Conservation (phyloP, 2,797 vertebrate genomes). For the Tinamus major region DNA sequence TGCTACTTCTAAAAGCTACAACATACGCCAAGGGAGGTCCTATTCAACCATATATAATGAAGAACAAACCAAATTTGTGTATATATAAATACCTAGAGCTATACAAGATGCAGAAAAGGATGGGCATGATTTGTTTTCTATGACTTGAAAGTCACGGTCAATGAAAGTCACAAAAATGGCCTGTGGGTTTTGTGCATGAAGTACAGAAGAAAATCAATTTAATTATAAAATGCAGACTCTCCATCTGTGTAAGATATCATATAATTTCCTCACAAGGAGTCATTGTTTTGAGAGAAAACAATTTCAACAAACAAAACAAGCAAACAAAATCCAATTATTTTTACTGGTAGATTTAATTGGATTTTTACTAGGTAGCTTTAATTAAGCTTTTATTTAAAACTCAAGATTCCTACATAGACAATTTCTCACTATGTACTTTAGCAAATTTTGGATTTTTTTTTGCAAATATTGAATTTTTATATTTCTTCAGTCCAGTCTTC, state of each 20-base stretch:
- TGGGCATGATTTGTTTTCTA: neutral
- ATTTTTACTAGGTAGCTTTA: neutral
- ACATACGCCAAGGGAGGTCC: neutral
- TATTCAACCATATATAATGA: neutral
- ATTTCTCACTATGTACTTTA: neutral
- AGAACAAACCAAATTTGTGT: neutral
- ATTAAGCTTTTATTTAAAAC: neutral
- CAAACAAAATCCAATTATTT: neutral
- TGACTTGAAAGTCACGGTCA: neutral
- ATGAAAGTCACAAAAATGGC: neutral
- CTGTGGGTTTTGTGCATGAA: neutral
- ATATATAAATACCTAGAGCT: neutral
- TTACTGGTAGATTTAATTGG: neutral
- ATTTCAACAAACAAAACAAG: neutral
- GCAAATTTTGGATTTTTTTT: neutral
- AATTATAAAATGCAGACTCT: slow-evolving; percentile 1
- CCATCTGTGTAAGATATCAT: neutral
- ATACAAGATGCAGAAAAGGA: neutral
- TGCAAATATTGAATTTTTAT: neutral
- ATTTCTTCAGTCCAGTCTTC: neutral
- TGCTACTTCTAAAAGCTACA: neutral
- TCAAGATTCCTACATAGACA: neutral
- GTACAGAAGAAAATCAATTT: neutral
- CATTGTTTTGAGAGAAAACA: neutral
- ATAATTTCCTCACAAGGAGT: neutral